Base-by-base conservation (phyloP, 2,113 vertebrate genomes). In the Serinus canaria region DNA sequence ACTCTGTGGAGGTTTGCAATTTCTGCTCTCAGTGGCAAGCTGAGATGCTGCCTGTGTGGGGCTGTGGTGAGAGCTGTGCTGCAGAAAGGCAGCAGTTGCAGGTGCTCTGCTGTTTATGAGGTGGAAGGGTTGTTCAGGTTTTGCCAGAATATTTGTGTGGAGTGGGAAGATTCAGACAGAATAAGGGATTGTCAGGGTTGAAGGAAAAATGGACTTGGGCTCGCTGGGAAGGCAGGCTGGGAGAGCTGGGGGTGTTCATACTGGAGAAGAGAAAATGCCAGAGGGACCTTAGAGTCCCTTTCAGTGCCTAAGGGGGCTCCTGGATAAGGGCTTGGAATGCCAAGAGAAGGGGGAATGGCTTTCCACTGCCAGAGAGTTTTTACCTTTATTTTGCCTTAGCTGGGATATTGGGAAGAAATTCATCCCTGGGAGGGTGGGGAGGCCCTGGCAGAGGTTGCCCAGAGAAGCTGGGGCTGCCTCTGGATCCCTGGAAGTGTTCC, bases 391-490 rank as follows among this genome's bases (percentile, higher is more conserved):
- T 85, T 75, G 41, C 23, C 30, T 41, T 41, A 43, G 70, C 5
- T 43, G 19, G 33, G 13, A 17, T 39, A 6, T 10, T 69, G 55
- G 35, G 12, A 63, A 56, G 35, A 2, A 76, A 33, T 70, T 24
- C 1, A 23, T 69, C 13, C 11, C 31, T 28, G 7, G 0, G 7
- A 49, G 25, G 6, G 6, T 1, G 31, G 0, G 0, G 17, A 43
- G 41, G 47, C 35, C 41, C 25, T 83, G 70, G 25, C 70, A 43
- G 17, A 69, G 60, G 23, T 0, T 76, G 13, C 20, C 16, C 62
- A 60, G n/a, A 53, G 55, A 0, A 90, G 49, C 56, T 90, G 87
- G 37, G 70, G 41, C 49, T 69, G 25, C 18, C 17, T 17, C 41
- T 64, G 62, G 13, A 83, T 28, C 41, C 47, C 55, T 77, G 70